Evolutionary conservation across 2,113 vertebrate genomes (phyloP).

Genomic region (Melanerpes formicivorus): DNA sequence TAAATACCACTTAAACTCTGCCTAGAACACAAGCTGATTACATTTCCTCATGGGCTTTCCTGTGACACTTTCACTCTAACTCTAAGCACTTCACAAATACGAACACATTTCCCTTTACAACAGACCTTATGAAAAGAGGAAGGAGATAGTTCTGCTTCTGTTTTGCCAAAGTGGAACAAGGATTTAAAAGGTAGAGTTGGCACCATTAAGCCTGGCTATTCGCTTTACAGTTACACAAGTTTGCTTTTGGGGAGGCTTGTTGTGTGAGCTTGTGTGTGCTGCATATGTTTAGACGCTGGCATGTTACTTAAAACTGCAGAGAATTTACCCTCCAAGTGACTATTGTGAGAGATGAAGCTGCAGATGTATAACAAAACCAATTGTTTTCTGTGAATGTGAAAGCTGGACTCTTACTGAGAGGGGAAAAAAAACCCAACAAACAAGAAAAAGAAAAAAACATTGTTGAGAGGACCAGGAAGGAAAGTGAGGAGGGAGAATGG

Average conservation of each 20-base stretch:
- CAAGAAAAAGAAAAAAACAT: too few relatives aligned
- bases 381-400: not conserved
- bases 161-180: not conserved
- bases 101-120: not conserved
- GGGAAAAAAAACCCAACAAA: not conserved
- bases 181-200: not conserved
- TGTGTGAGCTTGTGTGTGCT: not conserved
- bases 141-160: not conserved
- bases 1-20: conserved; percentile 43
- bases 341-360: conserved; percentile 19
- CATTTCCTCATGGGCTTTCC: conserved; percentile 41
- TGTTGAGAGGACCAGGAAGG: not conserved
- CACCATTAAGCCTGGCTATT: not conserved
- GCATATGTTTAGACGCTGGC: not conserved
- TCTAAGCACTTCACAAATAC: not conserved
- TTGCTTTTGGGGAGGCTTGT: not conserved
- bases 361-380: not conserved
- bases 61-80: conserved; percentile 41
- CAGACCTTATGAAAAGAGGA: not conserved
- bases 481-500: not conserved
- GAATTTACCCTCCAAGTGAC: not conserved
- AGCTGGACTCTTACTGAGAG: not conserved
- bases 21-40: conserved; percentile 31
- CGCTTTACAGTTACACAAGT: not conserved
- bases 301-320: not conserved